Evolutionary conservation across 2,113 vertebrate species (phyloP), one percentile per base, ranked within the genome.

Genomic region (Atherinomorus stipes): DNA sequence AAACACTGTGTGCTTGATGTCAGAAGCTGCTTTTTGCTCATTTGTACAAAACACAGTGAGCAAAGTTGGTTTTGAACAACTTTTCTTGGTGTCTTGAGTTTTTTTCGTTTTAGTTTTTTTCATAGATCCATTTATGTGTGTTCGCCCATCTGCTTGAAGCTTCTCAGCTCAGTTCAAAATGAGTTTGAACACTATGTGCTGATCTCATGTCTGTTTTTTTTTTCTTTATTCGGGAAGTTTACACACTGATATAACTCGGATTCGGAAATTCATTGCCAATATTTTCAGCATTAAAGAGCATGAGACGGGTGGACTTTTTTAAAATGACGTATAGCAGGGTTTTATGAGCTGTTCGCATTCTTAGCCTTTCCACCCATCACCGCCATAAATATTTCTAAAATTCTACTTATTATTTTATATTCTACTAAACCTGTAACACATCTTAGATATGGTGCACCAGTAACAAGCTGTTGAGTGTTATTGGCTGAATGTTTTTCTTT

Each of bases 221-320:
- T 64, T 28, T 74, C 52, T 68, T 66, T 70, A 56, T 56, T 22
- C 19, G 21, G 25, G 16, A 18, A 4, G 1, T 28, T 51, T 38
- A 37, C 22, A 13, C 7, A 15, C 7, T 16, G 31, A 18, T 4
- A 5, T 52, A 25, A 37, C n/a, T n/a, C 31, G 65, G 56, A 82
- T 84, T 31, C 74, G 21, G 77, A 80, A 77, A 68, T 37, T 44
- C 74, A 42, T 21, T 47, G 53, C 23, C 50, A 64, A 79, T 44
- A 72, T 64, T 78, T 76, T 71, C 11, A 77, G 54, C 8, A 7
- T 57, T 71, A 72, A 63, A 34, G 52, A 11, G 50, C 74, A 66
- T 66, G 28, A 40, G 44, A 54, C 0, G 2, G 71, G 38, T 42
- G 4, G 58, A 22, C 15, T 54, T 72, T 57, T 64, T 26, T 12